Base-by-base conservation (phyloP, 1,140 invertebrate genomes). In the Probaryconus sp. region DNA sequence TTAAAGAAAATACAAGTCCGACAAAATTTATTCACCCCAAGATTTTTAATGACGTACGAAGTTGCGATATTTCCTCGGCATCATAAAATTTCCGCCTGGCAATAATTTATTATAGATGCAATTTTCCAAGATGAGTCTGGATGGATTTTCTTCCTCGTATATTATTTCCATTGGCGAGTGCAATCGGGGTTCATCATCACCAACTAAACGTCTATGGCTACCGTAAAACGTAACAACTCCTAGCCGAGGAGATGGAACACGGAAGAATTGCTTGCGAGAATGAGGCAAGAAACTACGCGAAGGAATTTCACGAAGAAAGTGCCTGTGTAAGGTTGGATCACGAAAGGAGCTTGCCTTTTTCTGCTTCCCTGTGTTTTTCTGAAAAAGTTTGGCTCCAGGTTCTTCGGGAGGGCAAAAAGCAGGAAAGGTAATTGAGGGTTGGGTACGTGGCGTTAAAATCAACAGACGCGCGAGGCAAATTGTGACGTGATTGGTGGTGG, bases 121-220 rank as follows among this genome's bases (percentile, higher is more conserved):
- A n/a, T n/a, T n/a, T n/a, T 61, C 33, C 50, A 63, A 70, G 56
- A 48, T 70, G 50, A 70, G 50, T 42, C 28, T 56, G 42, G 65
- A 45, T 14, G 35, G 16, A 42, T 51, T 71, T 63, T 58, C 58
- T 47, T 70, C 43, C 1, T 51, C 45, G 17, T 47, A 28, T 53
- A 56, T 61, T 70, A 64, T 51, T 58, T 64, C 58, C 45, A 71
- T 56, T 69, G 5, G 18, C 16, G 38, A 42, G n/a, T n/a, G 38
- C 11, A 42, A 42, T 42, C 38, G 6, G 35, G 55, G 33, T 60
- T 64, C 68, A 58, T 72, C 69, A 65, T 72, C 53, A 35, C 20
- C 28, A 51, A 48, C 33, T 48, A 43, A 58, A 58, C 38, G 67
- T 48, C 30, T 33, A 17, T 35, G 17, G 60, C 51, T 61, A 60